phyloP scores from a whole-genome alignment of 2,797 vertebrate genomes.

The Phoebastria nigripes region DNA sequence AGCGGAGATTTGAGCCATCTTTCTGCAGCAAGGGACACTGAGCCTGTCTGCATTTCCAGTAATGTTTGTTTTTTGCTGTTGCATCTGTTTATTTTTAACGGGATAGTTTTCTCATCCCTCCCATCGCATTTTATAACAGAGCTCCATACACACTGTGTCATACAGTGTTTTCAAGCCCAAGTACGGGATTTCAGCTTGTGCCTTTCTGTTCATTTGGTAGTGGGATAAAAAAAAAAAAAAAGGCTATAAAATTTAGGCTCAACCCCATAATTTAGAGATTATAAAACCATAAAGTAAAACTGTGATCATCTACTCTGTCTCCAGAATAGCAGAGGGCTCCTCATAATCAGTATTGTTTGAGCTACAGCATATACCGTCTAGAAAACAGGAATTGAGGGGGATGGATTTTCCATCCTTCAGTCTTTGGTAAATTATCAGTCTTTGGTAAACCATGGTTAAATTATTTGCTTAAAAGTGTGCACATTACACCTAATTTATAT shows the following conservation, averaged over 20 bases:
- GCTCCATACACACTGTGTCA: rapidly evolving
- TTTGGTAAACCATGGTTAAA: neutral
- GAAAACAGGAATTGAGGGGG: neutral
- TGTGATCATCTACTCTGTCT: neutral
- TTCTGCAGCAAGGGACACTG: neutral
- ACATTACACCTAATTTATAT: neutral
- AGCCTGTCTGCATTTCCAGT: neutral
- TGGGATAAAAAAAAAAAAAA: neutral
- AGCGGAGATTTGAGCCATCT: neutral
- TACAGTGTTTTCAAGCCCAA: neutral
- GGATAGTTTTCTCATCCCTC: neutral
- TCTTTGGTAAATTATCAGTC: neutral
- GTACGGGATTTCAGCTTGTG: neutral
- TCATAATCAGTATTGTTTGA: neutral
- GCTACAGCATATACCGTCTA: neutral
- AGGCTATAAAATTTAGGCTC: neutral
- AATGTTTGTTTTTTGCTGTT: neutral
- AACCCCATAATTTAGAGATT: neutral
- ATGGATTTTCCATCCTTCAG: neutral
- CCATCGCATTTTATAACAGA: neutral
- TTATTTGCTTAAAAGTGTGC: neutral
- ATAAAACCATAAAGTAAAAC: neutral
- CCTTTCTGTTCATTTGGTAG: neutral
- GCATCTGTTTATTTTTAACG: neutral
- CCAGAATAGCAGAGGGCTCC: neutral